Evolutionary conservation across 2,888 invertebrate species (phyloP), one percentile per base, ranked within the genome.

Genomic region (Lissocephala sabroskyi): DNA sequence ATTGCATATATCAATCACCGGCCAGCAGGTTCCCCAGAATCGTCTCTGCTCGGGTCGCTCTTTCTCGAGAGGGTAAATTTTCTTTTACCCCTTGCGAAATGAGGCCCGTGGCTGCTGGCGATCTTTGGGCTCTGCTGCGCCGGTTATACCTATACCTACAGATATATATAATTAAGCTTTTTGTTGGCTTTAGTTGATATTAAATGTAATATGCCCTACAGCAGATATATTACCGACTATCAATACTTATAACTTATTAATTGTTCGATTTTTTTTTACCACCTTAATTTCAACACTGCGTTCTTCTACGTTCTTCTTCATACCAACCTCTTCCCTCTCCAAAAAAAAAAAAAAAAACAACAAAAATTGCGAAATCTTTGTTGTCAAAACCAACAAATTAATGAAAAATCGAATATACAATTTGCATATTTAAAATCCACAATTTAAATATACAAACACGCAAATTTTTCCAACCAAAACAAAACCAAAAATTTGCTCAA

Each of bases 261-360:
- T 59, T 57, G 37, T 58, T 62, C 52, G 54, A 56, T 59, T 58
- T 52, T 63, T 45, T 52, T 59, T 63, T 62, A 64, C 65, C 52
- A 68, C 64, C 62, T 75, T 66, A 63, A 66, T 70, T 47, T 73
- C 60, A 66, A 73, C 67, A 68, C 67, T 67, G 65, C 73, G 67
- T 73, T 67, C 67, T 67, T 65, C 67, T 73, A 73, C 67, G 73
- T 71, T 66, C 71, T 66, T 71, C 67, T 67, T 67, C 67, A 67
- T 67, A 68, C 63, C 61, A 73, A 68, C 63, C n/a, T n/a, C n/a
- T n/a, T n/a, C n/a, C n/a, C n/a, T n/a, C n/a, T n/a, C n/a, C 59
- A 52, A 58, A 74, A 62, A 43, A 52, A 63, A 71, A 61, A n/a
- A 49, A 30, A n/a, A 7, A 33, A 23, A 36, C 18, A 9, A 16